Conservation (phyloP, 2,113 vertebrate species). For the Zeus faber region DNA sequence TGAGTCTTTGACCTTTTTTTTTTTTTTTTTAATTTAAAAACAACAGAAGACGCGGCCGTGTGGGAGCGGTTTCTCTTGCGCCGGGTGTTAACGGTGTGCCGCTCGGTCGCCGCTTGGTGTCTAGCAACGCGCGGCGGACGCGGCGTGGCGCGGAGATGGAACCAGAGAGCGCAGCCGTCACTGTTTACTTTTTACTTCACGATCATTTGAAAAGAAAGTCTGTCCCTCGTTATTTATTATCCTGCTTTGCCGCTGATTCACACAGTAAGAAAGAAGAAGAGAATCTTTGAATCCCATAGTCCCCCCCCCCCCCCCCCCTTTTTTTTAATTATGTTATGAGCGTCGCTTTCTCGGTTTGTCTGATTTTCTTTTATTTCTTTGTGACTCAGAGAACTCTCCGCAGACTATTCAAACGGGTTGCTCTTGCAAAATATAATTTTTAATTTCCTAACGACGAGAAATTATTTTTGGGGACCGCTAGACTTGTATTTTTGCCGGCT, state of each 20-base stretch:
- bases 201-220: too few species aligned
- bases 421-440: constrained; percentile 29
- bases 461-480: constrained; percentile 59
- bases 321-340: constrained; percentile 24
- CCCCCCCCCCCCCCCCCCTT: constrained; percentile 8
- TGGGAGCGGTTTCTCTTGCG: constrained; percentile 29
- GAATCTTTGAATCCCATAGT: background rate
- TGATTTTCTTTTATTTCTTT: background rate
- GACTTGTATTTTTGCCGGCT: constrained; percentile 66
- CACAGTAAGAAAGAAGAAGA: too few species aligned
- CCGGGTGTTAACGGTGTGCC: too few species aligned
- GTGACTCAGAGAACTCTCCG: constrained; percentile 1
- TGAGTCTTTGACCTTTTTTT: background rate
- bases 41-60: background rate
- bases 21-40: background rate
- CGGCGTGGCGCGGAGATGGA: too few species aligned
- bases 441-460: constrained; percentile 43
- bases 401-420: constrained; percentile 16
- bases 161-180: too few species aligned
- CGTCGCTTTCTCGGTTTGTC: background rate
- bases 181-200: too few species aligned
- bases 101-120: too few species aligned
- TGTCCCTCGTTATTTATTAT: too few species aligned
- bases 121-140: too few species aligned
- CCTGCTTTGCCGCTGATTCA: too few species aligned